These are phyloP conservation scores for Siderastrea siderea DNA, from an alignment of 92 coral and sea anemone genomes.

Conservation along the genomic window DNA sequence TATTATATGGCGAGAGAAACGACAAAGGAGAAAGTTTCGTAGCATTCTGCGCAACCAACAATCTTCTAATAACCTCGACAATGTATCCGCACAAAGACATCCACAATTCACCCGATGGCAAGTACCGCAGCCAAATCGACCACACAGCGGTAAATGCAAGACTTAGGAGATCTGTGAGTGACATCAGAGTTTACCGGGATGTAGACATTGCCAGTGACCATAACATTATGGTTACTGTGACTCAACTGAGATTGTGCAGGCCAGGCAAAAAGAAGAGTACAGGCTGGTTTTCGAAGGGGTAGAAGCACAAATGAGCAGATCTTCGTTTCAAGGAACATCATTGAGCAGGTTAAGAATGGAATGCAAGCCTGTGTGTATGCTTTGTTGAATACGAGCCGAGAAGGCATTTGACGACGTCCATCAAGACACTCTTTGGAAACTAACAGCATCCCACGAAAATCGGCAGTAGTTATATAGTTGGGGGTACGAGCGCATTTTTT, in stretches of 20 bases:
- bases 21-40: too few relatives aligned
- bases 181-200: not conserved
- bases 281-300: too few relatives aligned
- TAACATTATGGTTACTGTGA: too few relatives aligned
- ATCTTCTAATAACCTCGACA: not conserved
- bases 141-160: slow-evolving; percentile 5
- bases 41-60: not conserved
- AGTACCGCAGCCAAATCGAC: not conserved
- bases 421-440: too few relatives aligned
- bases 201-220: too few relatives aligned
- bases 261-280: not conserved
- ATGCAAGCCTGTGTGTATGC: not conserved
- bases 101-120: not conserved
- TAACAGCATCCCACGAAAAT: not conserved
- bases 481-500: too few relatives aligned
- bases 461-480: too few relatives aligned
- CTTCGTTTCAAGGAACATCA: too few relatives aligned
- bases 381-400: too few relatives aligned
- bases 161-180: not conserved
- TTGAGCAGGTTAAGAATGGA: too few relatives aligned
- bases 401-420: too few relatives aligned
- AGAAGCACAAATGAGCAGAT: not conserved
- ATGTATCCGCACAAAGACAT: not conserved
- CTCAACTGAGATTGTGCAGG: too few relatives aligned
- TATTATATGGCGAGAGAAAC: not conserved